Evolutionary conservation across 2,797 vertebrate genomes (phyloP), one percentile per base, ranked within the genome.

Genomic region (Xenopus petersii): DNA sequence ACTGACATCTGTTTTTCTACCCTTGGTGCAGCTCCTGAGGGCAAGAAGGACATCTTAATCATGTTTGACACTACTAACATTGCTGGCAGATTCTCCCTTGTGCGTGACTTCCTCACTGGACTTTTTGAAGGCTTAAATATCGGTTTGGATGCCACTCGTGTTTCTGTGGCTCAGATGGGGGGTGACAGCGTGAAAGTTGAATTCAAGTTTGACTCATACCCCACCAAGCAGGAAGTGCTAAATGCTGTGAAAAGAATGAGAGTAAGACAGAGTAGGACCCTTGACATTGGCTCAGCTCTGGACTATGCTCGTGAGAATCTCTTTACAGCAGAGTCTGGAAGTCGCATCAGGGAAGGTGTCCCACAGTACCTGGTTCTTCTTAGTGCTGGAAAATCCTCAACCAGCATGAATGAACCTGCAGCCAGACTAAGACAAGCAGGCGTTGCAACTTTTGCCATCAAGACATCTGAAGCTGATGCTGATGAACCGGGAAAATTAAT

Each of bases 11-110:
- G 36, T 42, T 42, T 42, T 4, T 42, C 36, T 42, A 42, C 8
- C 36, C 26, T 30, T 30, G 26, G 26, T 30, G 26, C 26, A 79
- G 21, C 86, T 85, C 72, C 71, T 91, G 92, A 91, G 79, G 87
- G 47, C 84, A 92, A 96, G 89, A 91, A 94, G 78, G 97, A 99
- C 86, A 93, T 99, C 82, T 94, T 97, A 70, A 98, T 99, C 87
- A 93, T 99, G 82, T 93, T 98, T 71, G 98, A 99, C 71, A 96
- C 96, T 74, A 93, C 95, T 61, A 88, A 89, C 80, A 93, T 98
- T 60, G 81, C 82, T 84, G 87, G 88, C 79, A 94, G 91, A 80
- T 97, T 98, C 81, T 72, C 84, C 15, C 79, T 84, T 0, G 89
- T 98, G 80, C 89, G 85, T 24, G 93, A 97, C 80, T 98, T 99